Base-by-base conservation (phyloP, 2,113 vertebrate genomes). In the Leiothrix lutea region DNA sequence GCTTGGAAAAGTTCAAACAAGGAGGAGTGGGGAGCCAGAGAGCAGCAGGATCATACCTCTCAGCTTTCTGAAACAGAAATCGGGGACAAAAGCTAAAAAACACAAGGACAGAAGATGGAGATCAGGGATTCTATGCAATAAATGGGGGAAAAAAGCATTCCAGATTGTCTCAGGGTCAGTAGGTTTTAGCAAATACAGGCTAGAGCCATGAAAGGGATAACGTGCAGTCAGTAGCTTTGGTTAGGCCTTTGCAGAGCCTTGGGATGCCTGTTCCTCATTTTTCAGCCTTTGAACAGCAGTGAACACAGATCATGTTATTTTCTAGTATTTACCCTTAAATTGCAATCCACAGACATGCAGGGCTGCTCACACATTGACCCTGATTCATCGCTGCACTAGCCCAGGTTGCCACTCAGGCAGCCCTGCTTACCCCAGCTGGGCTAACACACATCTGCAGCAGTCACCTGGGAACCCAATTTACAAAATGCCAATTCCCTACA, bases 21-120 rank as follows among this genome's bases (percentile, higher is more conserved):
- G 79, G 90, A 95, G 58, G 67, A 97, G 51, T 92, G 86, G 89
- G 95, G 95, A 97, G 96, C 93, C 95, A 97, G 96, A 95, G 93
- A 94, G 96, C 95, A 96, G 95, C 94, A 91, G 96, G 97, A 97
- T 97, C 97, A 97, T 97, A 97, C 97, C 97, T 97, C 97, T 98
- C 97, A 98, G 97, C 97, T 98, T 97, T 97, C 97, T 97, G 97
- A 98, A 97, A 97, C 96, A 98, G 96, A 98, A 97, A 97, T 98
- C 97, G 3, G 97, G 97, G 97, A 97, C 94, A 97, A 97, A 90
- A 97, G 97, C 97, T 98, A 97, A 98, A 98, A 97, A 97, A 98
- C 95, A 98, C 96, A 97, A 98, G 97, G 97, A 97, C 88, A 98
- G 96, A 97, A 97, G 96, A 97, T 95, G 97, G 97, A 97, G 87